Evolutionary conservation across 92 coral and sea anemone species (phyloP), one percentile per base, ranked within the genome.

Genomic region (Actinostola sp.): DNA sequence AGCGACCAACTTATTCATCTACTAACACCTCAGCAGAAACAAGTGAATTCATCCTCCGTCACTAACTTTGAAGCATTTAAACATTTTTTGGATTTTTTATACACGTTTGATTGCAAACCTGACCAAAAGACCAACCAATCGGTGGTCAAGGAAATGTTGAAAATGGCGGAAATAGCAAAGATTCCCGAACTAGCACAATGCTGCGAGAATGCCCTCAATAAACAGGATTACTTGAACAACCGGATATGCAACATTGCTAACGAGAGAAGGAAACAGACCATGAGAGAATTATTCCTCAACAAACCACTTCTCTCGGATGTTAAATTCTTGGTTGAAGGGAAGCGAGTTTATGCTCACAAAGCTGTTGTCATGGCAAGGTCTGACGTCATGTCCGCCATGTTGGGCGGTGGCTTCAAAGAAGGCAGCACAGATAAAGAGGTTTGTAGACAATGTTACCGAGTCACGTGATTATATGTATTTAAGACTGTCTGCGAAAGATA

Each of bases 361-460:
- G 85, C 90, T 34, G 73, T 91, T 28, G 63, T 94, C 55, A 86
- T 88, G 83, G 92, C 94, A 13, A 89, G 97, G 29, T 94, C 90
- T 48, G 97, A 94, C 34, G 93, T 94, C 64, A 89, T 94, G 87
- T 82, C 94, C 9, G 97, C 91, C 52, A 94, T 94, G 98, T 81
- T 94, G 74, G 92, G 89, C 49, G 98, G 98, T 6, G 76, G 83
- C 35, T 94, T 94, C 61, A 77, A 70, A 62, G 98, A 94, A 57
- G 77, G 90, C 60, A 79, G 43, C 13, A 76, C 78, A 27, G 32
- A 34, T 7, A 36, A 17, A 62, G 50, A 35, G 67, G 46, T 62
- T 1, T 33, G 65, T 59, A 25, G 34, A 55, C 26, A 21, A 16
- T 21, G 8, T 9, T 2, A 55, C 9, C 12, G 8, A 3, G 13